These are phyloP conservation scores for Coboldia fuscipes DNA, from an alignment of 1,140 invertebrate genomes.

Conservation along the genomic window DNA sequence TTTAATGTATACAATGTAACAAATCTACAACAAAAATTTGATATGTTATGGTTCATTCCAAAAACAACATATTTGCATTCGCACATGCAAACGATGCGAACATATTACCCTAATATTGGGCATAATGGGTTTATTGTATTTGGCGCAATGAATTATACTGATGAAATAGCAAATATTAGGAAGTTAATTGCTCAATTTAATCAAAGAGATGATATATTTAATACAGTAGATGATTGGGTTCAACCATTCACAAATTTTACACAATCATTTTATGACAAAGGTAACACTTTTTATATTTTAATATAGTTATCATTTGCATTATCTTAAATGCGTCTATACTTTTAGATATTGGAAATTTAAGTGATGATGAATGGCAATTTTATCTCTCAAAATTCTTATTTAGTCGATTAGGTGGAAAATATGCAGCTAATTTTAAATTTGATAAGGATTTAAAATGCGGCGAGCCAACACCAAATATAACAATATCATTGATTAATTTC, in stretches of 20 bases:
- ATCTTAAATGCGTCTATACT: too few relatives aligned
- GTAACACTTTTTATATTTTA: too few relatives aligned
- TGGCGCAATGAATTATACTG: neutral
- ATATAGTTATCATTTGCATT: too few relatives aligned
- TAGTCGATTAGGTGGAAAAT: constrained; percentile 41
- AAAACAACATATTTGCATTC: constrained; percentile 41
- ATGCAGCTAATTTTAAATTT: constrained; percentile 44
- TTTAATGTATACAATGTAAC: constrained; percentile 35
- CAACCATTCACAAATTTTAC: too few relatives aligned
- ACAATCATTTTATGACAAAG: too few relatives aligned
- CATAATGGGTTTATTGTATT: neutral
- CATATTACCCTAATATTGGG: constrained; percentile 33
- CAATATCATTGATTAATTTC: constrained; percentile 36
- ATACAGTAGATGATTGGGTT: too few relatives aligned
- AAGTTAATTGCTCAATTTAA: too few relatives aligned
- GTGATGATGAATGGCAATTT: constrained; percentile 27
- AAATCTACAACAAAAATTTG: constrained; percentile 49
- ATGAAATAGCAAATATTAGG: neutral
- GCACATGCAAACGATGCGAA: constrained; percentile 28
- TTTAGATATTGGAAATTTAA: constrained; percentile 23
- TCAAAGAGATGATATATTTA: too few relatives aligned
- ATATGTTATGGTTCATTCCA: constrained; percentile 56
- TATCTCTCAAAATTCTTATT: constrained; percentile 49
- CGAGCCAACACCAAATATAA: constrained; percentile 26
- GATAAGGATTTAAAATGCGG: constrained; percentile 34